Base-by-base conservation (phyloP, 2,888 invertebrate genomes). In the Epirrhoe alternata region DNA sequence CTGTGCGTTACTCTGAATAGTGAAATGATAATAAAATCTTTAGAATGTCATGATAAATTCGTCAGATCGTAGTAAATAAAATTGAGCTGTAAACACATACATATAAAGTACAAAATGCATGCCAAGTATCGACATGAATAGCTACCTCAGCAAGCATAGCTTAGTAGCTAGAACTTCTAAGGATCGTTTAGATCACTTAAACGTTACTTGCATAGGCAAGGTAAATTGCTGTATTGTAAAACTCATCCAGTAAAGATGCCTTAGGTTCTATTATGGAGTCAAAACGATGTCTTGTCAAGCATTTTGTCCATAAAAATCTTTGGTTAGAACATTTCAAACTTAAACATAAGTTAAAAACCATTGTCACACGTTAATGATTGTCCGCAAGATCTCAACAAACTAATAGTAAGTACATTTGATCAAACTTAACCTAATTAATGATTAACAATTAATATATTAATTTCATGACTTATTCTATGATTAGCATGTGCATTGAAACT, bases 11-110 rank as follows among this genome's bases (percentile, higher is more conserved):
- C 24, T 54, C 55, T 59, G 33, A 51, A 53, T 30, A 14, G 16
- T 51, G 16, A 59, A 42, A 55, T 33, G 61, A 8, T 55, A 38
- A 57, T 60, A 68, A 67, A 70, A 61, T 55, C 14, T 53, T 69
- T 66, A 66, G 58, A 64, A 70, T 69, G 72, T 74, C 72, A 74
- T 72, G 66, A 69, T 68, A 70, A 70, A 70, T 69, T 73, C 66
- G 64, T 69, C 70, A 69, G 69, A 71, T 70, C 70, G 53, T 65
- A 24, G 35, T 17, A 63, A 68, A 66, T 55, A 57, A 69, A 12
- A 69, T 74, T 74, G 72, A 74, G 74, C 70, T 67, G 47, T 52
- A 38, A 59, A 66, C 55, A 64, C 49, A 58, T 50, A 47, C 35
- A 6, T 30, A 5, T 50, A 62, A 33, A 51, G n/a, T 52, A 47